Conservation (phyloP, 2,797 vertebrate species). For the Setipinna tenuifilis region DNA sequence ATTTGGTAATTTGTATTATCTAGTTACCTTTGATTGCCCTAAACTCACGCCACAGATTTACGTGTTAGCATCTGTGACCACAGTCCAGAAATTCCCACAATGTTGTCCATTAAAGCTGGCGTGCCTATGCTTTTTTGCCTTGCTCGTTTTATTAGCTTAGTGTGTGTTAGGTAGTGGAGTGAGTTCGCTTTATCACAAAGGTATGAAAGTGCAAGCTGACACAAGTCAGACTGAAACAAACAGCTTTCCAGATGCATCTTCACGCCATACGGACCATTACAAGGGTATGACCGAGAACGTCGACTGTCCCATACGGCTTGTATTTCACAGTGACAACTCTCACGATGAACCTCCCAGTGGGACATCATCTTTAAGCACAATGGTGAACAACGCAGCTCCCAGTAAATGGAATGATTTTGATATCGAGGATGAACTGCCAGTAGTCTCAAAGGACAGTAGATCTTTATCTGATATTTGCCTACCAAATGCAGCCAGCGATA, state of each 20-base stretch:
- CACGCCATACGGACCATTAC: conserved; percentile 48
- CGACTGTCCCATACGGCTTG: conserved; percentile 41
- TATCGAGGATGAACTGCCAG: conserved; percentile 59
- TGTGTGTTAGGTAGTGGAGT: background rate
- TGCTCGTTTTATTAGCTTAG: background rate
- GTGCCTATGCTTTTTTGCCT: background rate
- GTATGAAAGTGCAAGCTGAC: conserved; percentile 49
- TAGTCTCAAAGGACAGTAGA: conserved; percentile 68
- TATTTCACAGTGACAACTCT: conserved; percentile 40
- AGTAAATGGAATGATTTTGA: conserved; percentile 33
- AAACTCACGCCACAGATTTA: no score
- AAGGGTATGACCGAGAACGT: conserved; percentile 57
- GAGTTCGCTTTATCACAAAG: background rate
- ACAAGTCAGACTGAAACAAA: conserved; percentile 46
- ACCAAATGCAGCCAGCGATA: conserved; percentile 56
- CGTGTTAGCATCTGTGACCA: background rate
- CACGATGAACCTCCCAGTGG: conserved; percentile 26
- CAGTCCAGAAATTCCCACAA: background rate
- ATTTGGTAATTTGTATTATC: no score
- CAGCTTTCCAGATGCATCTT: conserved; percentile 50
- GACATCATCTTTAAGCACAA: background rate
- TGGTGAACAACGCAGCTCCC: background rate
- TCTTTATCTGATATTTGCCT: conserved; percentile 70
- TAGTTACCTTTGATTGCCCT: no score
- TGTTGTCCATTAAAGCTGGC: background rate